These are phyloP conservation scores for Mimumesa dahlbomi DNA, from an alignment of 2,888 invertebrate genomes.

Conservation along the genomic window DNA sequence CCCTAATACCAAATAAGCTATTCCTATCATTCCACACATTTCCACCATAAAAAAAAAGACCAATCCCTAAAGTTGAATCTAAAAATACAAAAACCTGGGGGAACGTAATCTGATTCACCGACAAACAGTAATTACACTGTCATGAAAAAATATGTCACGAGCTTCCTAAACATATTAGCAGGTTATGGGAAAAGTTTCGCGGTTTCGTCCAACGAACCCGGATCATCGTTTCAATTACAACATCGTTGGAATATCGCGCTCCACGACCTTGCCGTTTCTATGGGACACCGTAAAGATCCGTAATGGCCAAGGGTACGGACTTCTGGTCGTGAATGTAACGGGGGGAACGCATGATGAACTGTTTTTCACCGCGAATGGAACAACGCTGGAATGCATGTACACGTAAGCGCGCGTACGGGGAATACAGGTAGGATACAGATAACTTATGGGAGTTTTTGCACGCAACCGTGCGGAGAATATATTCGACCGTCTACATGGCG, in stretches of 20 bases:
- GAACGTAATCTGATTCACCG: too few relatives aligned
- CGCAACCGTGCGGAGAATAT: conserved; percentile 46
- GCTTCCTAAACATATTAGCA: too few relatives aligned
- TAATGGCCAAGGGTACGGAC: conserved; percentile 40
- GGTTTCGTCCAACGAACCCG: conserved; percentile 8
- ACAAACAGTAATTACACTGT: too few relatives aligned
- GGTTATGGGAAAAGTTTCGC: too few relatives aligned
- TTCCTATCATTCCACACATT: background rate
- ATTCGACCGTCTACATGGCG: background rate
- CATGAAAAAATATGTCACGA: too few relatives aligned
- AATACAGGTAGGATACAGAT: too few relatives aligned
- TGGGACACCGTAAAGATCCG: conserved; percentile 45
- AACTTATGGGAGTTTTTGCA: conserved; percentile 54
- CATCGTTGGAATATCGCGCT: conserved; percentile 21
- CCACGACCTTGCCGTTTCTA: background rate
- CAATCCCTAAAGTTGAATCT: too few relatives aligned
- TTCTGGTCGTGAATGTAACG: conserved; percentile 46
- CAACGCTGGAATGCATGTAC: conserved; percentile 21
- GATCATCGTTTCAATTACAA: conserved; percentile 50
- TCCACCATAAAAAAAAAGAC: background rate
- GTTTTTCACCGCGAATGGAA: conserved; percentile 52
- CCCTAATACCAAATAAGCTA: too few relatives aligned
- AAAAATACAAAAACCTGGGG: too few relatives aligned
- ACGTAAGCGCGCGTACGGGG: conserved; percentile 6
- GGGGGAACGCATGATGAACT: conserved; percentile 54